These are phyloP conservation scores for Myotis yumanensis DNA, from an alignment of 2,113 vertebrate species.

Conservation along the genomic window DNA sequence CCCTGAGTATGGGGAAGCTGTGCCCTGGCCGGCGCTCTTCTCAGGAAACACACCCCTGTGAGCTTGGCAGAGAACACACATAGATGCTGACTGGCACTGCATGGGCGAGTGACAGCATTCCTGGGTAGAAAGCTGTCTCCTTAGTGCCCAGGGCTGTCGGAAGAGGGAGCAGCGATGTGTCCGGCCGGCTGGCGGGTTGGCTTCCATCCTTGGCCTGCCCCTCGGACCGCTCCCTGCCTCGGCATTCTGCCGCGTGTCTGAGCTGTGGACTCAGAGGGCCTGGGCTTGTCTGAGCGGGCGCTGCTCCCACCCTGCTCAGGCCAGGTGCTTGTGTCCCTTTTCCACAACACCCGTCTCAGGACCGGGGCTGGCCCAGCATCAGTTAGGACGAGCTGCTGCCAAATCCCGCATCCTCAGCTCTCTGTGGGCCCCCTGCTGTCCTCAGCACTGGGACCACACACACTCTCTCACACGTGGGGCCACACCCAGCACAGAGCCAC, in stretches of 20 bases:
- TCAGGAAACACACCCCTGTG: background rate
- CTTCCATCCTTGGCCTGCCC: background rate
- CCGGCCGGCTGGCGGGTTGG: background rate
- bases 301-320: background rate
- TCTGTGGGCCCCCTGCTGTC: background rate
- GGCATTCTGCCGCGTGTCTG: background rate
- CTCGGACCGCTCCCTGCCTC: background rate
- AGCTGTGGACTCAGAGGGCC: background rate
- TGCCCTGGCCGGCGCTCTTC: background rate
- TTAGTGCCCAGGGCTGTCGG: background rate
- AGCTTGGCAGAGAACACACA: conserved; percentile 62
- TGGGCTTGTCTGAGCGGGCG: background rate
- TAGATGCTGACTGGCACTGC: conserved; percentile 36
- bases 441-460: background rate
- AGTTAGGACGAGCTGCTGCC: background rate
- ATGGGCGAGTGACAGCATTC: background rate
- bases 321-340: background rate
- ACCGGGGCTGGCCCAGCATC: background rate
- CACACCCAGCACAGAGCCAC: conserved; percentile 65
- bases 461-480: background rate
- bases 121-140: background rate
- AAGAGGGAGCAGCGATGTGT: background rate
- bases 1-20: background rate
- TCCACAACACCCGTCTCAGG: background rate
- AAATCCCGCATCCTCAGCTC: background rate